Conservation (phyloP, 2,888 invertebrate species). For the Hydriomena furcata region DNA sequence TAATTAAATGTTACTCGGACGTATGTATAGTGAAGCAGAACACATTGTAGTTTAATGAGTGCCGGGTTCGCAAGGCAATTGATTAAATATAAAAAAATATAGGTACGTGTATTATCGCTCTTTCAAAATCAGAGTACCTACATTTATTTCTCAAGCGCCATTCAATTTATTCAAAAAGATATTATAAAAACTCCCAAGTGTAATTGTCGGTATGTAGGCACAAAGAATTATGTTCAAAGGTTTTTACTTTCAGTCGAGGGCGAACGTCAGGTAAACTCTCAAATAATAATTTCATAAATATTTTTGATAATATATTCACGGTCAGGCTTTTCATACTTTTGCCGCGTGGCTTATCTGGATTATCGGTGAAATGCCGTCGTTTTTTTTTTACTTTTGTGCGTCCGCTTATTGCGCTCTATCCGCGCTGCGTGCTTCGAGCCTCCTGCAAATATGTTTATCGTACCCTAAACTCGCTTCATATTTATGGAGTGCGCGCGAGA, state of each 20-base stretch:
- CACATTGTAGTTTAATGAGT: slow-evolving; percentile 21
- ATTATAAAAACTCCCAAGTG: slow-evolving; percentile 23
- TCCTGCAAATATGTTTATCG: slow-evolving; percentile 66
- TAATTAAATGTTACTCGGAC: slow-evolving; percentile 6
- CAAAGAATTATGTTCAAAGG: slow-evolving; percentile 30
- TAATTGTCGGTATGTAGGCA: slow-evolving; percentile 25
- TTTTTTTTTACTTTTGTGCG: slow-evolving; percentile 74
- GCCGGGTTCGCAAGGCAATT: slow-evolving; percentile 19
- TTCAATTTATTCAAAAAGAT: slow-evolving; percentile 29
- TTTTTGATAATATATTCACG: slow-evolving; percentile 77
- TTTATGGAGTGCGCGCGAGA: slow-evolving; percentile 55
- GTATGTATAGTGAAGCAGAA: slow-evolving; percentile 15
- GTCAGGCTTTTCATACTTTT: slow-evolving; percentile 76
- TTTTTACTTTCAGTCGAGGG: slow-evolving; percentile 43
- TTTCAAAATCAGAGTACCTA: slow-evolving; percentile 11
- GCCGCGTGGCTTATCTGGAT: slow-evolving; percentile 80
- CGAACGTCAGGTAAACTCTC: slow-evolving; percentile 59
- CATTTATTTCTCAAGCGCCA: slow-evolving; percentile 16
- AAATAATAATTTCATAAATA: slow-evolving; percentile 74
- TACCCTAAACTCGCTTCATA: slow-evolving; percentile 59
- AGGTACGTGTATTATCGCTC: slow-evolving; percentile 11
- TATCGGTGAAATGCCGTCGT: slow-evolving; percentile 69
- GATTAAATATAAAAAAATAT: slow-evolving; percentile 19
- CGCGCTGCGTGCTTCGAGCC: slow-evolving; percentile 57
- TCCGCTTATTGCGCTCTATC: slow-evolving; percentile 70